phyloP scores from a whole-genome alignment of 1,140 invertebrate species.

The Gyrodactylus salaris region DNA sequence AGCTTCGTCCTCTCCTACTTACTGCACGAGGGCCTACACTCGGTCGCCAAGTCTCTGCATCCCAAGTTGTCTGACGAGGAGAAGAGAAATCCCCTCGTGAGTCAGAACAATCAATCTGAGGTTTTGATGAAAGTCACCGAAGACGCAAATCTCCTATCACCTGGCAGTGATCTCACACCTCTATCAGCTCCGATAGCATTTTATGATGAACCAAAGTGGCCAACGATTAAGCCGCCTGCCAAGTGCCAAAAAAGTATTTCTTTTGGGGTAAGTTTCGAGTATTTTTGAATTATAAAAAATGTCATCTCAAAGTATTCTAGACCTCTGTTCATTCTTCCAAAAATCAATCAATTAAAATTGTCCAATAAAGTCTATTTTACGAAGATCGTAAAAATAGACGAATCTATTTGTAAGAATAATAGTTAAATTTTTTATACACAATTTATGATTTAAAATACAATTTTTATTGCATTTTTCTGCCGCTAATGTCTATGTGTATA shows the following conservation, averaged over 20 bases:
- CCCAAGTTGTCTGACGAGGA: neutral
- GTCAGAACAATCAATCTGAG: neutral
- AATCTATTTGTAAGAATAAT: too few relatives aligned
- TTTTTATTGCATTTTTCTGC: too few relatives aligned
- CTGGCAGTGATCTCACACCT: neutral
- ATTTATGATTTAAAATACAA: too few relatives aligned
- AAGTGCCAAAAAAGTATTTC: neutral
- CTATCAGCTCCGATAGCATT: neutral
- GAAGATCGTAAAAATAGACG: too few relatives aligned
- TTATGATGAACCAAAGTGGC: neutral
- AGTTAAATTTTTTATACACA: too few relatives aligned
- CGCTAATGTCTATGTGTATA: too few relatives aligned
- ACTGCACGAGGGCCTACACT: neutral
- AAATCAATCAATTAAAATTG: too few relatives aligned
- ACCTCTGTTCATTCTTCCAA: too few relatives aligned
- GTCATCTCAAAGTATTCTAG: too few relatives aligned
- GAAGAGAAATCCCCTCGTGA: neutral
- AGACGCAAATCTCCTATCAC: neutral
- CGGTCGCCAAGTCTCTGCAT: neutral
- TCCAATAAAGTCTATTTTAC: too few relatives aligned
- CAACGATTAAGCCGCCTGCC: neutral
- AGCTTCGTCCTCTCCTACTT: neutral
- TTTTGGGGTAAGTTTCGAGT: neutral
- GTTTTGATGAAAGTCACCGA: neutral
- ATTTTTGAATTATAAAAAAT: too few relatives aligned